Percentiles rank a stretch among this genome's conserved stretches.
Conservation (phyloP, 64 coral and sea anemone species). For the Platygyra sinensis region DNA sequence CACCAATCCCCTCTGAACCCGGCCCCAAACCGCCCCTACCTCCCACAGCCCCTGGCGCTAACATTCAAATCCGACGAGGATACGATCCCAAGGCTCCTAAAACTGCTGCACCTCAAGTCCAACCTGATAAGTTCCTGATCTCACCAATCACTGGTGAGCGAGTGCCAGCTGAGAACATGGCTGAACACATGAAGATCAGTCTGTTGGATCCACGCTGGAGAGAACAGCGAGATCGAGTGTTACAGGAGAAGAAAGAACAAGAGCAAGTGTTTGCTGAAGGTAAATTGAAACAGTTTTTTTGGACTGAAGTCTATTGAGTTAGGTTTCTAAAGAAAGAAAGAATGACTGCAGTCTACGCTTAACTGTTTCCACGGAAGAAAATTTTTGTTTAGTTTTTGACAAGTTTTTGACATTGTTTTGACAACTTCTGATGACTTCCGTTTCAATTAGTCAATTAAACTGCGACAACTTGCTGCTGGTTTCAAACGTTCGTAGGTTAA, state of each 20-base stretch:
- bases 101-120: not conserved
- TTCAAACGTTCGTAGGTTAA: too few species aligned
- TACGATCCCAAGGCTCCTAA: slow-evolving; percentile 96
- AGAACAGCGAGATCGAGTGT: slow-evolving; percentile 87
- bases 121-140: slow-evolving; percentile 89
- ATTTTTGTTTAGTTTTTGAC: too few species aligned
- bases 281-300: slow-evolving; percentile 11
- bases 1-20: slow-evolving; percentile 39
- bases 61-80: slow-evolving; percentile 77
- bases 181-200: slow-evolving; percentile 99
- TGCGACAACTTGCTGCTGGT: too few species aligned
- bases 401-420: too few species aligned
- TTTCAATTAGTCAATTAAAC: too few species aligned
- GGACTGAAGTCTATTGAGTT: too few species aligned
- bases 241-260: slow-evolving; percentile 91
- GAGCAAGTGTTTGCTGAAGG: slow-evolving; percentile 98
- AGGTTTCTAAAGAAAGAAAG: too few species aligned
- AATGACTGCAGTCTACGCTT: too few species aligned
- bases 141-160: slow-evolving; percentile 96
- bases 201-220: slow-evolving; percentile 96
- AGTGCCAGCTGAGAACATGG: slow-evolving; percentile 88
- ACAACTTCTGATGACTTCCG: too few species aligned
- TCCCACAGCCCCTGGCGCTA: slow-evolving; percentile 64
- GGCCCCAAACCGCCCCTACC: slow-evolving; percentile 75
- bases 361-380: too few species aligned